Conservation (phyloP, 2,113 vertebrate species). For the Bubo scandiacus region DNA sequence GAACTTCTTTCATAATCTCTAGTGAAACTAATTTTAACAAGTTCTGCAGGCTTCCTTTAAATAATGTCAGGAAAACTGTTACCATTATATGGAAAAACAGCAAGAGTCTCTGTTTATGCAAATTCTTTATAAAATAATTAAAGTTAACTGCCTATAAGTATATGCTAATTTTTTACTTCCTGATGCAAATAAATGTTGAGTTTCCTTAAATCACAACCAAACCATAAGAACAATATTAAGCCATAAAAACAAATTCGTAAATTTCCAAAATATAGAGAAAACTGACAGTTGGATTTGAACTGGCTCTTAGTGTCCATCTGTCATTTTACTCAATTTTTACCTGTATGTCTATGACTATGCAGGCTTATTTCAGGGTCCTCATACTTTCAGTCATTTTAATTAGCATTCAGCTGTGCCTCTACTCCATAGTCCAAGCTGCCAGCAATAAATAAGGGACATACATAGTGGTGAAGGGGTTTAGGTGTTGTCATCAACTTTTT, state of each 20-base stretch:
- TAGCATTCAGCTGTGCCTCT: neutral
- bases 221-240: neutral
- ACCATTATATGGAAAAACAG: neutral
- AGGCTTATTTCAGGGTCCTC: neutral
- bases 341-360: neutral
- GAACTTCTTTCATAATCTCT: neutral
- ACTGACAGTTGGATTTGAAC: neutral
- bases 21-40: neutral
- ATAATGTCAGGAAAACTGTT: neutral
- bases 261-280: neutral
- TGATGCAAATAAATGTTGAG: neutral
- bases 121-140: neutral
- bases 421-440: neutral
- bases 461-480: neutral
- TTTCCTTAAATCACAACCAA: neutral
- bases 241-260: neutral
- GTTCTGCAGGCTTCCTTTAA: neutral
- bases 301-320: neutral
- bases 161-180: neutral
- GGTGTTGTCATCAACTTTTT: neutral
- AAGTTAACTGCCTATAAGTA: neutral
- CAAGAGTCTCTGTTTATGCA: neutral
- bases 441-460: neutral
- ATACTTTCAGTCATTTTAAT: neutral
- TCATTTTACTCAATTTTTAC: neutral